A percentile compares a stretch with the other conserved stretches of the same genome.
Evolutionary conservation across 2,113 vertebrate species (phyloP).

Genomic region (Rhinolophus ferrumequinum): DNA sequence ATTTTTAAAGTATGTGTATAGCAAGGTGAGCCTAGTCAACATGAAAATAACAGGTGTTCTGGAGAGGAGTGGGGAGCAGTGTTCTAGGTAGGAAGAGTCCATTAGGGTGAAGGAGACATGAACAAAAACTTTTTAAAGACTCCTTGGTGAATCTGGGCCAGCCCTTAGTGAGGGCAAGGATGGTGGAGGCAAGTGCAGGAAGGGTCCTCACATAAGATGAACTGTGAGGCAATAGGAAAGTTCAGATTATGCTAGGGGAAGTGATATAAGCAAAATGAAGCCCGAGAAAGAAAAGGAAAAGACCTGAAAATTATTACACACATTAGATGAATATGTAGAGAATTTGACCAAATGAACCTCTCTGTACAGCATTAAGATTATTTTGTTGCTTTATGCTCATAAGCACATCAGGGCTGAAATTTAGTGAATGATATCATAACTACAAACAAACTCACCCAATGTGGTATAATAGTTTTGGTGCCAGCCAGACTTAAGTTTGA

Average conservation of each 20-base stretch:
- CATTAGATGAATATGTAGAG: neutral
- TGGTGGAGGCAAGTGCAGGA: accelerated
- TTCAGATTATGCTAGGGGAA: neutral
- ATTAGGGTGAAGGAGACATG: neutral
- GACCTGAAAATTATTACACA: neutral
- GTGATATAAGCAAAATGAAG: neutral
- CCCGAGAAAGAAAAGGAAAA: neutral
- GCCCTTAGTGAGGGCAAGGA: neutral
- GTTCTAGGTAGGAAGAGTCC: neutral
- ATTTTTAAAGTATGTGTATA: neutral
- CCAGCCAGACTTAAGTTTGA: neutral
- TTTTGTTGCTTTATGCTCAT: neutral
- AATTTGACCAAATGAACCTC: constrained; percentile 14
- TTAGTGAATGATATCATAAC: constrained; percentile 37
- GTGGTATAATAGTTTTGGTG: neutral
- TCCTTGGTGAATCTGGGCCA: neutral
- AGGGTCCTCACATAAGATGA: neutral
- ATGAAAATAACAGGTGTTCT: neutral
- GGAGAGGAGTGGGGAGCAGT: neutral
- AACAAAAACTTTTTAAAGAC: neutral
- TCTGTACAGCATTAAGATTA: constrained; percentile 3
- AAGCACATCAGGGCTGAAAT: constrained; percentile 2
- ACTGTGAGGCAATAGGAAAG: neutral
- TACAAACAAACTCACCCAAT: neutral
- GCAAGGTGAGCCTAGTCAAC: neutral